Evolutionary conservation across 2,113 vertebrate genomes (phyloP).

Genomic region (Poeciliopsis occidentalis): DNA sequence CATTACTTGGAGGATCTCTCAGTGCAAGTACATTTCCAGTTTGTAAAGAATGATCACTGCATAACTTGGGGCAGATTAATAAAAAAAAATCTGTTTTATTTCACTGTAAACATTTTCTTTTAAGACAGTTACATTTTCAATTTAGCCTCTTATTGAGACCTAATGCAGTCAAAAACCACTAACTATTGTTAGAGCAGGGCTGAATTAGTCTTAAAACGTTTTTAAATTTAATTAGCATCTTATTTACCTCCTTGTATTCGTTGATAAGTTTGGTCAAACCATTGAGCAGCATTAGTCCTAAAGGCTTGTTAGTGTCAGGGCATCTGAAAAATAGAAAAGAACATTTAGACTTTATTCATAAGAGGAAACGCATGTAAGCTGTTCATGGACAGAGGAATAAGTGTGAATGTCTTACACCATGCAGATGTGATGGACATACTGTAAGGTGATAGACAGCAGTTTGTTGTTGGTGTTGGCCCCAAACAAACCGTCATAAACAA

Average conservation of each 20-base stretch:
- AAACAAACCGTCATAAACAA: conserved; percentile 97
- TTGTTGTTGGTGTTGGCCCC: conserved; percentile 96
- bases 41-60: no score
- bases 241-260: conserved; percentile 94
- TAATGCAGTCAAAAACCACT: no score
- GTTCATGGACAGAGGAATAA: background rate
- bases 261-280: conserved; percentile 99
- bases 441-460: conserved; percentile 91
- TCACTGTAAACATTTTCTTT: background rate
- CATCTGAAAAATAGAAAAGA: conserved; percentile 80
- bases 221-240: no score
- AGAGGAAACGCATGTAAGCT: background rate
- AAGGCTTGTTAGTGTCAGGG: conserved; percentile 94
- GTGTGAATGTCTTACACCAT: conserved; percentile 87
- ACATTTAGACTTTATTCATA: background rate
- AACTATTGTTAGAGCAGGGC: no score
- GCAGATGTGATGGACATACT: conserved; percentile 99
- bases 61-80: no score
- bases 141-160: no score
- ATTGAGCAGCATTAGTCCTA: conserved; percentile 98
- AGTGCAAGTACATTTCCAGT: no score
- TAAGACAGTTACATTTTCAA: background rate
- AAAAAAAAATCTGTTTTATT: background rate
- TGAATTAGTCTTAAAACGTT: no score
- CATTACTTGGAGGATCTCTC: no score